Base-by-base conservation (phyloP, 2,113 vertebrate genomes). In the Tenebrosternarchus preto region DNA sequence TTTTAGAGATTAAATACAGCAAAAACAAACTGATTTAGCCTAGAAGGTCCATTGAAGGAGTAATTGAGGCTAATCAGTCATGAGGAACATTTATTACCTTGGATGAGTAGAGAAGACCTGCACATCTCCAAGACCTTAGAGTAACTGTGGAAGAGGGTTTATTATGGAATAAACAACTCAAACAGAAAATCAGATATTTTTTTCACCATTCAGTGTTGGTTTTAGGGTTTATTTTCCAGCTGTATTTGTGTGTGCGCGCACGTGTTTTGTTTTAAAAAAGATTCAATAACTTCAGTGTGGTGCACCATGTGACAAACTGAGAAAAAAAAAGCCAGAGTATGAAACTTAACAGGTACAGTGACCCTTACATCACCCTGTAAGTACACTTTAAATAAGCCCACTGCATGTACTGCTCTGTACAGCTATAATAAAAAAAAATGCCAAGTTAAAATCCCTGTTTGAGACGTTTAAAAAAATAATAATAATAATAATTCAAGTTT, bases 81-180 rank as follows among this genome's bases (percentile, higher is more conserved):
- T 76, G 50, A 59, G 72, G 80, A 71, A 68, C 61, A 46, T 80
- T 67, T 73, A 73, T 80, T 57, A 77, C 73, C 53, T 55, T 72
- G 57, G 56, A 53, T 4, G 11, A 73, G 24, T 73, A 16, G 25
- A 55, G n/a, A 73, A 43, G 16, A 73, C 12, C 22, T 36, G 39
- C 33, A 68, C 33, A 68, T 31, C 64, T 39, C 6, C n/a, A 68
- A n/a, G 64, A 73, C 63, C 60, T 73, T 19, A 39, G 68, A 73
- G 31, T n/a, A 71, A 22, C n/a, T 36, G 20, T 46, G 39, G 63
- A 12, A 80, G 50, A 20, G 39, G 36, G 39, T 33, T 71, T 57
- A 78, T 60, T 70, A 43, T 33, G 61, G 70, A 78, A 70, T 36
- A 78, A 33, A 33, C 15, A 36, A 77, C 19, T 12, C 16, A 29